Conservation (phyloP, 30 jellyfish, hydroid and myxozoan genomes). For the Rhopilema esculentum region DNA sequence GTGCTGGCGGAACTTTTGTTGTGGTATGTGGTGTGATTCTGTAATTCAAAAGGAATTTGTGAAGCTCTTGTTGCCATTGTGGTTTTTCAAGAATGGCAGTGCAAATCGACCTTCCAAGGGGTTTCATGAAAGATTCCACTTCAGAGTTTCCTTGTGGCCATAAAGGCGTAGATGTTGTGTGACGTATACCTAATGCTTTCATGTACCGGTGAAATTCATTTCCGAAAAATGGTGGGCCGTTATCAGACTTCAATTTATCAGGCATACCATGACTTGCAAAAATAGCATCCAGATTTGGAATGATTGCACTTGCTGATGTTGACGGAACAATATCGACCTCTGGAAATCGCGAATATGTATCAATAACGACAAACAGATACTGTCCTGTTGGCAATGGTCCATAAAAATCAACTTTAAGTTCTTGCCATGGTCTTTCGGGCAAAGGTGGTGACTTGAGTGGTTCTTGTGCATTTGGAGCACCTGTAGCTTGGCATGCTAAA, state of each 20-base stretch:
- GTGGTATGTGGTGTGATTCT: slow-evolving; percentile 11
- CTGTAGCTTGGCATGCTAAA: slow-evolving; percentile 19
- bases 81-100: slow-evolving; percentile 34
- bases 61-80: neutral
- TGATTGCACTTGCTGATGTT: slow-evolving; percentile 22
- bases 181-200: slow-evolving; percentile 33
- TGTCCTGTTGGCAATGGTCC: slow-evolving; percentile 19
- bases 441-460: slow-evolving; percentile 32
- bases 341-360: slow-evolving; percentile 30
- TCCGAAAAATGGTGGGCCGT: slow-evolving; percentile 60
- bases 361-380: slow-evolving; percentile 43
- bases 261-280: slow-evolving; percentile 50
- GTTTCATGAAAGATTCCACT: slow-evolving; percentile 51
- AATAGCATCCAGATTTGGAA: slow-evolving; percentile 42
- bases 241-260: slow-evolving; percentile 34
- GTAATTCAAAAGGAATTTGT: neutral
- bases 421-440: slow-evolving; percentile 40
- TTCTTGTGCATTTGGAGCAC: slow-evolving; percentile 38
- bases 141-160: slow-evolving; percentile 63
- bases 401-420: slow-evolving; percentile 37
- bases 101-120: slow-evolving; percentile 41
- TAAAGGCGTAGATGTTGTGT: slow-evolving; percentile 29
- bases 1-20: slow-evolving; percentile 12
- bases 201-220: slow-evolving; percentile 2
- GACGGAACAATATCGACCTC: slow-evolving; percentile 36